A percentile compares a stretch with the other conserved stretches of the same genome.
Evolutionary conservation across 2,113 vertebrate species (phyloP).

Genomic region (Burhinus bistriatus): DNA sequence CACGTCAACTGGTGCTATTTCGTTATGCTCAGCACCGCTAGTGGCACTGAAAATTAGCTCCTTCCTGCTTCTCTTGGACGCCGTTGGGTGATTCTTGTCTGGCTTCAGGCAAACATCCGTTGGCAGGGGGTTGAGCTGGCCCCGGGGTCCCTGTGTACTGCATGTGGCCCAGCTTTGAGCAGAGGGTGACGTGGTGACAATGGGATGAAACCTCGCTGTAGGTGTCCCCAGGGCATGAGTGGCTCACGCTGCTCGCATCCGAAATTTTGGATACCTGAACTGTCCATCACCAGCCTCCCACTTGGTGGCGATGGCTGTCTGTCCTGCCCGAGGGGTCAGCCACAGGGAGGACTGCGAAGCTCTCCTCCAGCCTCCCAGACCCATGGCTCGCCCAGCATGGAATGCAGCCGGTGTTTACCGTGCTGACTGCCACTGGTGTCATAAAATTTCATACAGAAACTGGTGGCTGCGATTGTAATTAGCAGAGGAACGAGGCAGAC

Average conservation of each 20-base stretch:
- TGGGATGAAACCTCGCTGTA: background rate
- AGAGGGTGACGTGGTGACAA: background rate
- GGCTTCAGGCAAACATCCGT: background rate
- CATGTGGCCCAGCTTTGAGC: background rate
- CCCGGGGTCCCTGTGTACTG: background rate
- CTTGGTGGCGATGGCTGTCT: background rate
- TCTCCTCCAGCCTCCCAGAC: background rate
- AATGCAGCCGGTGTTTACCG: rapidly evolving
- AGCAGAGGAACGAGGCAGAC: background rate
- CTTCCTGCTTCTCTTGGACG: background rate
- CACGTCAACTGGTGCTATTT: rapidly evolving
- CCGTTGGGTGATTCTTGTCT: background rate
- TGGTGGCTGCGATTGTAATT: background rate
- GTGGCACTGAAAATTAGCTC: background rate
- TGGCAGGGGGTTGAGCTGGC: background rate
- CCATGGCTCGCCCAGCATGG: background rate
- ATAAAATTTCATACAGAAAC: background rate
- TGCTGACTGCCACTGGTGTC: background rate
- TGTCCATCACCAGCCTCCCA: background rate
- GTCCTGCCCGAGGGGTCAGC: background rate
- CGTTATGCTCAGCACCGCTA: rapidly evolving
- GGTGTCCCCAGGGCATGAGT: background rate
- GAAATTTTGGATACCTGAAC: background rate
- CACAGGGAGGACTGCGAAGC: background rate
- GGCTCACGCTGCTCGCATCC: rapidly evolving